phyloP scores from a whole-genome alignment of 2,888 invertebrate species.

The Heteromyza rotundicornis region DNA sequence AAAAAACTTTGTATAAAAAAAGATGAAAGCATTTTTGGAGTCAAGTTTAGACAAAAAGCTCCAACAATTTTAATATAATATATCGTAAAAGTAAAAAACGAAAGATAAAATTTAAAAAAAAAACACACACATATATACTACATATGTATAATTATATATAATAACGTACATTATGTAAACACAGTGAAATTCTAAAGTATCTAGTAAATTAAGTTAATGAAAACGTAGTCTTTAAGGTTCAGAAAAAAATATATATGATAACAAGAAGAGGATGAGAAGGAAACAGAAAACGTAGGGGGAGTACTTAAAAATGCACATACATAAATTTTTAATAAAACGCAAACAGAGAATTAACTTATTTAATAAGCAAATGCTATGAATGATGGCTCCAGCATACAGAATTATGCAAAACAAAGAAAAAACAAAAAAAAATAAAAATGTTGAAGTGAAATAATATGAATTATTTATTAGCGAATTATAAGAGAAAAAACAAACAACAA shows the following conservation, averaged over 20 bases:
- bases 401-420: conserved; percentile 15
- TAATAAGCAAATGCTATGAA: background rate
- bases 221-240: conserved; percentile 39
- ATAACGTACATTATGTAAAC: conserved; percentile 41
- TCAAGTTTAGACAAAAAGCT: conserved; percentile 39
- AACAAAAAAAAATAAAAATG: conserved; percentile 25
- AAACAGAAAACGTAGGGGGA: conserved; percentile 1
- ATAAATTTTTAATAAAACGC: conserved; percentile 23
- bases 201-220: conserved; percentile 44
- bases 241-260: no score
- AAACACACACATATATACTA: conserved; percentile 15
- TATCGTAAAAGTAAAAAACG: conserved; percentile 24
- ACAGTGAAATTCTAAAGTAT: conserved; percentile 55
- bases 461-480: conserved; percentile 13
- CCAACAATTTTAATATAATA: conserved; percentile 46
- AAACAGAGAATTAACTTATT: no score
- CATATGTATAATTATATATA: conserved; percentile 29
- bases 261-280: no score
- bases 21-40: conserved; percentile 52
- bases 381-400: conserved; percentile 15
- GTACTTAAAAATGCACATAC: conserved; percentile 23
- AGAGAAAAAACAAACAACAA: conserved; percentile 18
- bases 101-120: conserved; percentile 5
- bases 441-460: conserved; percentile 19
- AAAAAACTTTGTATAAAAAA: no score